These are phyloP conservation scores for Andricus quercusramuli DNA, from an alignment of 2,888 invertebrate species.

Conservation along the genomic window DNA sequence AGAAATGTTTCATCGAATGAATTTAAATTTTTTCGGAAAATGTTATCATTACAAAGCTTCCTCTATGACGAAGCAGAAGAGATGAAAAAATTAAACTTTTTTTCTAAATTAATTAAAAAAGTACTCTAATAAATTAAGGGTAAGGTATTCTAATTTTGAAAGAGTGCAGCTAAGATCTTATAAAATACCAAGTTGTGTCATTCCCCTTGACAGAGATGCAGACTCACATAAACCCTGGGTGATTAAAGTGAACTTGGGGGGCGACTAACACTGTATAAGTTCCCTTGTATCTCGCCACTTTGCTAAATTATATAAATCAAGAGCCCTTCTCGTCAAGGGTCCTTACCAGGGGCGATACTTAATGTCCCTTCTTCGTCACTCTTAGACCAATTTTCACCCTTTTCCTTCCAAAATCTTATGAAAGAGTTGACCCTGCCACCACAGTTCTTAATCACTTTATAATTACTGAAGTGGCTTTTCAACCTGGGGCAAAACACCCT, in stretches of 20 bases:
- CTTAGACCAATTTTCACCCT: constrained; percentile 24
- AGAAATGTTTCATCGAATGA: too few relatives aligned
- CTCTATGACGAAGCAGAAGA: too few relatives aligned
- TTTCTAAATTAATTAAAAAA: too few relatives aligned
- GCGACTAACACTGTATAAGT: constrained; percentile 67
- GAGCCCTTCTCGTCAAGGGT: constrained; percentile 70
- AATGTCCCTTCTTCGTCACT: constrained; percentile 59
- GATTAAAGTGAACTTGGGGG: constrained; percentile 48
- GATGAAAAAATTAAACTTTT: too few relatives aligned
- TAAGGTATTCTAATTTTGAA: background rate
- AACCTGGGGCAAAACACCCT: constrained; percentile 52
- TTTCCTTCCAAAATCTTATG: constrained; percentile 21
- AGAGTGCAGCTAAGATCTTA: background rate
- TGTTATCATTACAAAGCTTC: too few relatives aligned
- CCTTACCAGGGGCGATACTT: constrained; percentile 65
- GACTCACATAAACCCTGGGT: constrained; percentile 32
- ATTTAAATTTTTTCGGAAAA: too few relatives aligned
- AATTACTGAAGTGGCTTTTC: constrained; percentile 64
- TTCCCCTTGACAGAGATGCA: background rate
- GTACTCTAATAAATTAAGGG: background rate
- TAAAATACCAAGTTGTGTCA: background rate
- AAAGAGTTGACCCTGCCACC: constrained; percentile 54
- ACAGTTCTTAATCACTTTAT: constrained; percentile 71
- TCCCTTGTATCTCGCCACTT: constrained; percentile 69
- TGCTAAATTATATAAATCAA: constrained; percentile 77